Conservation (phyloP, 1,140 invertebrate genomes). For the Pseudomyrmex pallidus region DNA sequence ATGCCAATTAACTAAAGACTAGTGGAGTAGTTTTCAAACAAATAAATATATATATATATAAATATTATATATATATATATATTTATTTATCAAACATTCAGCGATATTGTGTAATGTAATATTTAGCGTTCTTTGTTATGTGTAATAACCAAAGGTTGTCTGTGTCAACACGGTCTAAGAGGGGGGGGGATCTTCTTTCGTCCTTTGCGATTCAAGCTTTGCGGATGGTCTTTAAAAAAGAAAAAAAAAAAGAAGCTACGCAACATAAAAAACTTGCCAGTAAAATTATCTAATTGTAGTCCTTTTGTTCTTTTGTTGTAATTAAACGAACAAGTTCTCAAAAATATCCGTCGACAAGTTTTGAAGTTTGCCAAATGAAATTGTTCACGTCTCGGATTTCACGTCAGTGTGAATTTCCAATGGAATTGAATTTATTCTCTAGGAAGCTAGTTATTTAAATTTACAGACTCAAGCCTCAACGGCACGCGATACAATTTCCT, state of each 20-base stretch:
- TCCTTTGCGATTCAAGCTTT: constrained; percentile 52
- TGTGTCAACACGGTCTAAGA: constrained; percentile 68
- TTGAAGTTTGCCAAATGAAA: too few species aligned
- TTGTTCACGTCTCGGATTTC: too few species aligned
- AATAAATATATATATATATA: constrained; percentile 52
- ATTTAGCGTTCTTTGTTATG: constrained; percentile 71
- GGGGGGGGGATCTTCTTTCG: neutral
- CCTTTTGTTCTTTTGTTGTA: neutral
- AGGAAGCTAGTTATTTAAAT: too few species aligned
- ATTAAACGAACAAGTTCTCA: constrained; percentile 40
- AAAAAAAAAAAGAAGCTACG: constrained; percentile 56
- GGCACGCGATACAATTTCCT: too few species aligned
- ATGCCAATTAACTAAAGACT: constrained; percentile 84
- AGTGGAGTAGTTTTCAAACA: constrained; percentile 74
- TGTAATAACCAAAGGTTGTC: constrained; percentile 73
- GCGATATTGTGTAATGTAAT: constrained; percentile 71
- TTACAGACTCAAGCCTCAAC: too few species aligned
- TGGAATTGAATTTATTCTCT: too few species aligned
- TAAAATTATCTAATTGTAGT: constrained; percentile 52
- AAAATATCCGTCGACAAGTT: neutral
- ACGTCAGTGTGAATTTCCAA: too few species aligned
- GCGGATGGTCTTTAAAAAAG: neutral
- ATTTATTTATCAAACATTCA: constrained; percentile 46
- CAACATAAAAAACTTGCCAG: constrained; percentile 66
- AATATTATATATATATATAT: constrained; percentile 65